These are phyloP conservation scores for Polyommatus iphigenia DNA, from an alignment of 2,888 invertebrate species.

Conservation along the genomic window DNA sequence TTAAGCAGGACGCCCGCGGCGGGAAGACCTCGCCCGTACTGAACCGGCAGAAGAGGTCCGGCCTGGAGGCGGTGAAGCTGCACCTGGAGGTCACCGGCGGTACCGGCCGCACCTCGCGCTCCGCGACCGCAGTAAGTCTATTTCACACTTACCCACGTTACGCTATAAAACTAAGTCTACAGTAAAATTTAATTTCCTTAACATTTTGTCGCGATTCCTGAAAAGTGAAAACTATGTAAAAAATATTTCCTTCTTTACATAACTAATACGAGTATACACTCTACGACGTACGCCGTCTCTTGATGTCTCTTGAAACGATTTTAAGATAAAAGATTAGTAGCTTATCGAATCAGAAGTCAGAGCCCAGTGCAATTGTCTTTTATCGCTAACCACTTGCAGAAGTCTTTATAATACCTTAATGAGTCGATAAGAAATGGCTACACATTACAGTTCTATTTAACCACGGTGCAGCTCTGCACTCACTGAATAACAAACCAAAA, in stretches of 20 bases:
- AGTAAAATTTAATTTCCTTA: background rate
- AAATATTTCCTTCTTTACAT: background rate
- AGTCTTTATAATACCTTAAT: background rate
- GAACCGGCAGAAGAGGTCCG: constrained; percentile 63
- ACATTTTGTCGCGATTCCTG: background rate
- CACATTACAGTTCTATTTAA: background rate
- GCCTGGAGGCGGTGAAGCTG: constrained; percentile 70
- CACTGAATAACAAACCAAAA: background rate
- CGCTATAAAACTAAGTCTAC: background rate
- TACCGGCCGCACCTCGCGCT: constrained; percentile 71
- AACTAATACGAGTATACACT: background rate
- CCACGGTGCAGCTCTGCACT: background rate
- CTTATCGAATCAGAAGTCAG: background rate
- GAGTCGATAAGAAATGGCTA: background rate
- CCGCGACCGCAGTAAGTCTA: constrained; percentile 64
- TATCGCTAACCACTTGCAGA: background rate
- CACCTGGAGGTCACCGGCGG: constrained; percentile 66
- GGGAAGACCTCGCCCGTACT: constrained; percentile 44
- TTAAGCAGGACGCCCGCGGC: constrained; percentile 42
- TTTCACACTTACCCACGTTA: background rate
- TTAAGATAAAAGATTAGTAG: background rate
- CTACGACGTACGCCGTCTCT: background rate
- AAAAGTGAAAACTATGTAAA: background rate
- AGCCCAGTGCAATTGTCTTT: background rate
- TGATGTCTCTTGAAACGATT: background rate